Base-by-base conservation (phyloP, 1,140 invertebrate genomes). In the Trichonephila clavata region DNA sequence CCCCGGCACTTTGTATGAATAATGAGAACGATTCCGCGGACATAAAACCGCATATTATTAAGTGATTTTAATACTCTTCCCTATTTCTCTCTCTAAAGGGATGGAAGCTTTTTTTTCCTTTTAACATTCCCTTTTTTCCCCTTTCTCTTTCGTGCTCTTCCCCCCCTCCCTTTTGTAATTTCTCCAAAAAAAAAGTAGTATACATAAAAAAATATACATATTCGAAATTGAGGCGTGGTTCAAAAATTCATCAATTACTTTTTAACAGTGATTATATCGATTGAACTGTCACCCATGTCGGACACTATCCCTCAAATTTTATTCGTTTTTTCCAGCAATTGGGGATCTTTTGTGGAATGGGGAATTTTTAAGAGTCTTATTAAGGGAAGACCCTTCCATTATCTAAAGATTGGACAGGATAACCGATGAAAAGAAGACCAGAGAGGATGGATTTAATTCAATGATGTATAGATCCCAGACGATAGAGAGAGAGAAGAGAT, bases 11-110 rank as follows among this genome's bases (percentile, higher is more conserved):
- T 65, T 43, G n/a, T 90, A 80, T 90, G 88, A 90, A 60, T 90
- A 80, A 90, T 90, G 88, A 90, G 68, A 77, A 24, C 71, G 71
- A 77, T 77, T 77, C 71, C 16, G 18, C 71, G 71, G 71, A 90
- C 88, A 77, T 84, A 83, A 83, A 83, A 83, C 90, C 43, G 90
- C 90, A 92, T 83, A 92, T 92, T 92, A 92, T 92, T 92, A 92
- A 92, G 90, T 92, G 90, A 92, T 92, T 92, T 92, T 92, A 92
- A 92, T 83, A n/a, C 3, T n/a, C 63, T 20, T 24, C 6, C 57
- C 24, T 20, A 20, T 81, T 50, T 50, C 50, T 50, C 50, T 10
- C 50, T 50, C 50, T 50, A 50, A 50, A 50, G 50, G 50, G 50
- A 10, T 50, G 7, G 10, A 50, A 50, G 10, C 50, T 50, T 50